Conservation (phyloP, 2,888 invertebrate species). For the Lottia gigantea region DNA sequence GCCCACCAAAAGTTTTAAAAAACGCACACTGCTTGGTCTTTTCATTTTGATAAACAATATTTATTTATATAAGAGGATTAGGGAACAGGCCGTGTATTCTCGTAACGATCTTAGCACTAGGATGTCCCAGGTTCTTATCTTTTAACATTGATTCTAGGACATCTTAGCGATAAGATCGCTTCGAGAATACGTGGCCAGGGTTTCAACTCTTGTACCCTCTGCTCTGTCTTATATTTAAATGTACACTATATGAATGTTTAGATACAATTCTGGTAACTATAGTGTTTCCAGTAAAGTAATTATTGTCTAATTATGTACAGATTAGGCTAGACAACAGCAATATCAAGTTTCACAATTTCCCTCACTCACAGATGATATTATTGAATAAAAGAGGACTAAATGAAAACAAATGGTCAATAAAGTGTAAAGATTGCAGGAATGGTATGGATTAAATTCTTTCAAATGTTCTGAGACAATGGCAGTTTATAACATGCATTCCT, state of each 20-base stretch:
- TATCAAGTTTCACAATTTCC: constrained; percentile 7
- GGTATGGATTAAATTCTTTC: no score
- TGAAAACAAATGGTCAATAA: constrained; percentile 1
- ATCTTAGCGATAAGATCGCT: no score
- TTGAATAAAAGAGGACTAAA: neutral
- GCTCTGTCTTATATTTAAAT: neutral
- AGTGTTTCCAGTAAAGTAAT: neutral
- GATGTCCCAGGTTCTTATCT: no score
- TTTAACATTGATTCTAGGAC: no score
- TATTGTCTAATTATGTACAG: neutral
- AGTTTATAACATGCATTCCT: no score
- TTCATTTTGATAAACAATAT: no score
- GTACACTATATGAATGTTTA: neutral
- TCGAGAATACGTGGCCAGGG: no score
- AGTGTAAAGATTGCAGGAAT: neutral
- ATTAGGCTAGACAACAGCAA: constrained; percentile 7
- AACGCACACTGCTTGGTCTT: neutral
- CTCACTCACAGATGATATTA: neutral
- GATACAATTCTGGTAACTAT: neutral
- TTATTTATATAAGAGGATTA: no score
- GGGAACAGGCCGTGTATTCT: no score
- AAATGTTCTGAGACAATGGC: no score
- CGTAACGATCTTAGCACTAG: no score
- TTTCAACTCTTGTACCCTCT: no score
- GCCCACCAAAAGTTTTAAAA: neutral